phyloP scores from a whole-genome alignment of 1,140 invertebrate species.

The Ooceraea biroi region DNA sequence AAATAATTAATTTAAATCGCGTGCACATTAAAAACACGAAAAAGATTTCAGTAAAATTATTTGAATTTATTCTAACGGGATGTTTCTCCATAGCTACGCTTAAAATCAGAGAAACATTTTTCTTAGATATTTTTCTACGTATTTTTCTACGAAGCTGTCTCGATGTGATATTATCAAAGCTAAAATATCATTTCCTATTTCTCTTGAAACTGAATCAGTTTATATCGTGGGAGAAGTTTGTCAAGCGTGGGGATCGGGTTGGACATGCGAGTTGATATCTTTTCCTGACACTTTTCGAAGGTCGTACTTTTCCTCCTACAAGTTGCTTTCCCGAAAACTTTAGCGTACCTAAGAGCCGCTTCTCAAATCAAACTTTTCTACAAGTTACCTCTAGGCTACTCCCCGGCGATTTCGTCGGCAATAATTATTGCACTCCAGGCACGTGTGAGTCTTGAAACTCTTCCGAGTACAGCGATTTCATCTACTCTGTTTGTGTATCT shows the following conservation, averaged over 20 bases:
- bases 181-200: slow-evolving; percentile 20
- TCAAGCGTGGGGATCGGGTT: slow-evolving; percentile 9
- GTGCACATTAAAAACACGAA: background rate
- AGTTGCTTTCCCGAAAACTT: slow-evolving; percentile 48
- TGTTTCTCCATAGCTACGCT: background rate
- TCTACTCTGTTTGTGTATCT: slow-evolving; percentile 2
- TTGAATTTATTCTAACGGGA: background rate
- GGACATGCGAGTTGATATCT: slow-evolving; percentile 38
- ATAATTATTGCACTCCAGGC: slow-evolving; percentile 51
- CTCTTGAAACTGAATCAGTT: slow-evolving; percentile 30
- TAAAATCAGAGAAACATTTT: background rate
- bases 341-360: slow-evolving; percentile 25
- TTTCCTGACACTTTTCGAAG: slow-evolving; percentile 18
- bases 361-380: slow-evolving; percentile 52
- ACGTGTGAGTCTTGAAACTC: slow-evolving; percentile 30
- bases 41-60: background rate
- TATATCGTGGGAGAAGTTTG: slow-evolving; percentile 42
- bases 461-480: slow-evolving; percentile 6
- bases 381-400: slow-evolving; percentile 43
- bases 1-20: background rate
- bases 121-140: background rate
- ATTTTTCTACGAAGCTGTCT: background rate
- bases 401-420: slow-evolving; percentile 1
- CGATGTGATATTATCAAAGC: slow-evolving; percentile 1
- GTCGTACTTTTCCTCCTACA: background rate